Evolutionary conservation across 2,797 vertebrate genomes (phyloP), one percentile per base, ranked within the genome.

Genomic region (Rallus crepitans): DNA sequence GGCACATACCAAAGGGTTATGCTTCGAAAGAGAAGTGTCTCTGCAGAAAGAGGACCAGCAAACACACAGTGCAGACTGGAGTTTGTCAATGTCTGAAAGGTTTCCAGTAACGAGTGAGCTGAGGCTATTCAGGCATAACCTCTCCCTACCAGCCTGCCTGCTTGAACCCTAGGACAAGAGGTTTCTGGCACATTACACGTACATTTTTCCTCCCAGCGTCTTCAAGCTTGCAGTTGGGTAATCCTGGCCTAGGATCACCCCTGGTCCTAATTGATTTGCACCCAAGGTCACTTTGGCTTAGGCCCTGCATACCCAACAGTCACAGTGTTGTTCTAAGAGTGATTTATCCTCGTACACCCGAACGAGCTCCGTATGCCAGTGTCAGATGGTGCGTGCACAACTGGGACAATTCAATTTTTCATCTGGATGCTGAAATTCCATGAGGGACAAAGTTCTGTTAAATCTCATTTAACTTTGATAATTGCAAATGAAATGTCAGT

Each of bases 221-320:
- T 70, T 81, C 39, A 65, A 39, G 37, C 2, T 55, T 57, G 30
- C 13, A 37, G 48, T 78, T 89, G 73, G 39, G 66, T 79, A 95
- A 89, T 82, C 48, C 42, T 30, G 35, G 55, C 50, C 0, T 1
- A 35, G 37, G 24, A 89, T 90, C 73, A 52, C 27, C 37, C 18
- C 7, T 78, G n/a, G 3, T 72, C 81, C 20, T 82, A 90, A 93
- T 31, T 82, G 83, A 92, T 90, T 94, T 92, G 73, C 90, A 92
- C 77, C 35, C 66, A 90, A 79, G 80, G 90, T 95, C 86, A 37
- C 30, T 91, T 45, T 63, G 73, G 70, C 63, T 82, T 72, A 86
- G 73, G 47, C 27, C 39, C n/a, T 33, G 57, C 70, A 56, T 89
- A 69, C 18, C 35, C 42, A n/a, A 2, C 2, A 19, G 65, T 91